These are phyloP conservation scores for Thalassarche chlororhynchos DNA, from an alignment of 2,113 vertebrate genomes.

Conservation along the genomic window DNA sequence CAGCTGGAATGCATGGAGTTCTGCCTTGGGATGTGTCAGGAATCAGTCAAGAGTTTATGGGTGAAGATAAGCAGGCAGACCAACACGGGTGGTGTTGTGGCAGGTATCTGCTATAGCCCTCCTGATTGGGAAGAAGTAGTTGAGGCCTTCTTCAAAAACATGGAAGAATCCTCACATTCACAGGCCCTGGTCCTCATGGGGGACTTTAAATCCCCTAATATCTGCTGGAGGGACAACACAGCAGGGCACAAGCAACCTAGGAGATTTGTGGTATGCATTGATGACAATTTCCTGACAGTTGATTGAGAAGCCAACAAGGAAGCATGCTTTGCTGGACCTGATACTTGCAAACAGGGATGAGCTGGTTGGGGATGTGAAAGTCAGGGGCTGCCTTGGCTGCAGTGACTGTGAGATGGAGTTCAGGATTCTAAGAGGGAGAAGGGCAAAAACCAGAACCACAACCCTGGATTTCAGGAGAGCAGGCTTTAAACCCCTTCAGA, in stretches of 20 bases:
- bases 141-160: not conserved
- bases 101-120: not conserved
- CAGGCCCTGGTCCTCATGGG: not conserved
- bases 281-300: not conserved
- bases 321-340: not conserved
- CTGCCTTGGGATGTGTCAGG: not conserved
- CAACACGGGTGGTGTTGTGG: not conserved
- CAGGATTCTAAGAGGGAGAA: not conserved
- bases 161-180: not conserved
- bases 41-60: not conserved
- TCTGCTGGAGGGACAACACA: not conserved
- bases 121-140: not conserved
- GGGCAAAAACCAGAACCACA: not conserved
- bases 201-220: not conserved
- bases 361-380: not conserved
- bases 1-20: not conserved
- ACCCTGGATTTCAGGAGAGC: not conserved
- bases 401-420: not conserved
- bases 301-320: not conserved
- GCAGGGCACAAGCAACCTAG: not conserved
- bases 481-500: not conserved
- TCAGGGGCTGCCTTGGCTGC: not conserved
- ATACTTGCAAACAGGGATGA: not conserved
- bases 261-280: not conserved
- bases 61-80: not conserved